Base-by-base conservation (phyloP, 2,113 vertebrate genomes). In the Scortum barcoo region DNA sequence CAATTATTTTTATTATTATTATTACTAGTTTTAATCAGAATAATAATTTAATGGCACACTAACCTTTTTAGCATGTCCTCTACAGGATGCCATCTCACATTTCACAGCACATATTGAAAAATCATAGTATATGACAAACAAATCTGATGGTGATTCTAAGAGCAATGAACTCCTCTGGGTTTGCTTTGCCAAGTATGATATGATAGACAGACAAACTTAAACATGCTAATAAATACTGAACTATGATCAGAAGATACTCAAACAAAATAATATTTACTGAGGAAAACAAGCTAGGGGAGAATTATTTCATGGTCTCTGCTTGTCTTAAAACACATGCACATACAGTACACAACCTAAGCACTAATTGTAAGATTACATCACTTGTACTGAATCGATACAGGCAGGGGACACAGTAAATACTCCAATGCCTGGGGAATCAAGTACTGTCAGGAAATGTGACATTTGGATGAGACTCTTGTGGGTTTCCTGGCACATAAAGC, bases 391-490 rank as follows among this genome's bases (percentile, higher is more conserved):
- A 75, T 76, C 80, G 56, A 76, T 85, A 66, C 22, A 80, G 48
- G 30, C 26, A 5, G 26, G 62, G 24, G 28, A 76, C 61, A 7
- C n/a, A 11, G 74, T 80, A 70, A 89, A 90, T 74, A 78, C 26
- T 78, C 68, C 4, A 30, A 76, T 44, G 72, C 70, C 54, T n/a
- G 46, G 36, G 67, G 77, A 12, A 80, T 78, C 38, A 50, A 53
- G 36, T 71, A n/a, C 42, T 78, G 76, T 84, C 80, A 85, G 67
- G 78, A 83, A 88, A 82, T 77, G 88, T 87, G 87, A 91, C 91
- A 92, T 93, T 93, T 93, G 89, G 63, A 92, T 13, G 42, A 56
- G 60, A 28, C 88, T 90, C 87, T 87, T 62, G 80, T 87, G 89
- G 78, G 85, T 83, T 82, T 86, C 81, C 53, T 78, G 13, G 53